phyloP scores from a whole-genome alignment of 2,888 invertebrate genomes.

The Drosophila vallismaia region DNA sequence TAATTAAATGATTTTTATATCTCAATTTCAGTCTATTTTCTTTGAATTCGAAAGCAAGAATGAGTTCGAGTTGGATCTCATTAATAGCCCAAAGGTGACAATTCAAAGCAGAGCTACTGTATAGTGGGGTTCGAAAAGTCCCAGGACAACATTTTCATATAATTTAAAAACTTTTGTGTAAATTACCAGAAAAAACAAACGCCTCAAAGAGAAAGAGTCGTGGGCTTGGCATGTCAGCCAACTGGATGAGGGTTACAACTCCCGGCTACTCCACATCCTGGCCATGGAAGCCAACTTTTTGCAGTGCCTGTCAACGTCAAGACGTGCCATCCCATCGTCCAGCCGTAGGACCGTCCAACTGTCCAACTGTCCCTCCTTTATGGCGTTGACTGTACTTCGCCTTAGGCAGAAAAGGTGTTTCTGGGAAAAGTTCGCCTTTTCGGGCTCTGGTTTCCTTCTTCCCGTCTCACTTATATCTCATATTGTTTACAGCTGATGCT shows the following conservation, averaged over 20 bases:
- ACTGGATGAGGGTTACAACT: slow-evolving; percentile 65
- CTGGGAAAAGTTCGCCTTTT: slow-evolving; percentile 23
- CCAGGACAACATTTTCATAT: background rate
- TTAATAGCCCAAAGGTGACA: too few species aligned
- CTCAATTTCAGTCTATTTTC: too few species aligned
- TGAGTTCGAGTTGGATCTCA: too few species aligned
- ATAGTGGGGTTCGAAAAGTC: too few species aligned
- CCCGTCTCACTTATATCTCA: background rate
- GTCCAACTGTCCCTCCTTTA: slow-evolving; percentile 2
- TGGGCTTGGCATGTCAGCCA: slow-evolving; percentile 55
- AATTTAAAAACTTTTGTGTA: background rate
- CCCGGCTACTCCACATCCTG: background rate
- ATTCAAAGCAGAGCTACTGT: too few species aligned
- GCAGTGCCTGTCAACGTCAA: slow-evolving; percentile 66
- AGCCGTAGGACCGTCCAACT: background rate
- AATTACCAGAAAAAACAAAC: background rate
- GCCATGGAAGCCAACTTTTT: slow-evolving; percentile 57
- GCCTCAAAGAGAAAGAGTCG: background rate
- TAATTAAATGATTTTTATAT: too few species aligned
- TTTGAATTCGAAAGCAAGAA: too few species aligned
- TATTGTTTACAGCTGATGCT: slow-evolving; percentile 29
- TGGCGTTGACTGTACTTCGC: slow-evolving; percentile 33
- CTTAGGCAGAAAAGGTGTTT: slow-evolving; percentile 30
- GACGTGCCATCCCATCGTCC: slow-evolving; percentile 48
- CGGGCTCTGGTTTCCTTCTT: slow-evolving; percentile 3